phyloP scores from a whole-genome alignment of 2,797 vertebrate genomes.

The Rhodeus uyekii region DNA sequence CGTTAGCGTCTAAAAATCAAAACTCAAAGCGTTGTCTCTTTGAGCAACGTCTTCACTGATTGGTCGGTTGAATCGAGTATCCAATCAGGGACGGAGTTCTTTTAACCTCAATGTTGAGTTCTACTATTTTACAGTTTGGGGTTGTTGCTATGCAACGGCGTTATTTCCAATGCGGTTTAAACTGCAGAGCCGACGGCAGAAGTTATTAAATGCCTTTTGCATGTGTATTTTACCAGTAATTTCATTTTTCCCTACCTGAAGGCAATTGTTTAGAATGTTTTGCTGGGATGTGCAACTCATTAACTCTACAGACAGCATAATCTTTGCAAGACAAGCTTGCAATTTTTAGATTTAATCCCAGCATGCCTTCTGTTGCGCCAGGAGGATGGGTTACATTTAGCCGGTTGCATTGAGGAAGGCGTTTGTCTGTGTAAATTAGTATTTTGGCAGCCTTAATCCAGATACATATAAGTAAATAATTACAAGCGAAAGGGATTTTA shows the following conservation, averaged over 20 bases:
- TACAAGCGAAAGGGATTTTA: neutral
- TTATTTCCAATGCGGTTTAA: conserved; percentile 30
- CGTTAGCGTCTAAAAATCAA: conserved; percentile 41
- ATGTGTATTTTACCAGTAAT: neutral
- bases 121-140: neutral
- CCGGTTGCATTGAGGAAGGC: neutral
- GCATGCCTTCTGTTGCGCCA: neutral
- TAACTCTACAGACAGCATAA: neutral
- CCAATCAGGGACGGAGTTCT: conserved; percentile 66
- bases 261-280: neutral
- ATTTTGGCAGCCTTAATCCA: neutral
- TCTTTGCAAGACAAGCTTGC: conserved; percentile 3
- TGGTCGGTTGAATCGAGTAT: neutral
- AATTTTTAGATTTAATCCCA: conserved; percentile 9
- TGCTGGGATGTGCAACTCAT: neutral
- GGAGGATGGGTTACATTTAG: neutral
- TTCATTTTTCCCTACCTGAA: neutral
- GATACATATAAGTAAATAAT: neutral
- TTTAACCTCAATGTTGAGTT: neutral
- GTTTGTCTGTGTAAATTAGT: neutral
- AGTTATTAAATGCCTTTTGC: neutral
- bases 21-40: conserved; percentile 15
- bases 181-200: neutral
- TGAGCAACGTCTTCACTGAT: conserved; percentile 63
- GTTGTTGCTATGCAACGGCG: conserved; percentile 71